Percentiles rank a stretch among this genome's conserved stretches.
These are phyloP conservation scores for Augochlorella aurata DNA, from an alignment of 2,888 invertebrate genomes.

Conservation along the genomic window DNA sequence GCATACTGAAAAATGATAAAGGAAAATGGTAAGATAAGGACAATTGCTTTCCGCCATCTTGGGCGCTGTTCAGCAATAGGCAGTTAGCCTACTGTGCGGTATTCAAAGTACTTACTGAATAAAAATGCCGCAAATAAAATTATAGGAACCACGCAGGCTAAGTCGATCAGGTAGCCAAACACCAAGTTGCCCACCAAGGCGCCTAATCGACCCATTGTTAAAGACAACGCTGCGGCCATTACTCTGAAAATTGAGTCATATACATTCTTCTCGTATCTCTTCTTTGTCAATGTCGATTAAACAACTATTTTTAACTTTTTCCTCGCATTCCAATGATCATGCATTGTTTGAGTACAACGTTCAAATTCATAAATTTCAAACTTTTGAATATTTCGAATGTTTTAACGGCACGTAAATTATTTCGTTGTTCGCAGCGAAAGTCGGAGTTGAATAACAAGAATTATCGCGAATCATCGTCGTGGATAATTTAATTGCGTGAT, in stretches of 20 bases:
- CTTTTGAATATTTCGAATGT: background rate
- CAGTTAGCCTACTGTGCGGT: background rate
- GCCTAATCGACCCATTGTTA: constrained; percentile 90
- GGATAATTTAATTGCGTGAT: background rate
- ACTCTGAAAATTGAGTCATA: constrained; percentile 84
- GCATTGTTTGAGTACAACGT: too few relatives aligned
- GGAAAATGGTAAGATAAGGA: background rate
- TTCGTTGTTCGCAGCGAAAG: background rate
- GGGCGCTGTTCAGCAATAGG: background rate
- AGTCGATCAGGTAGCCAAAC: constrained; percentile 91
- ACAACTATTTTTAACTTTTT: background rate
- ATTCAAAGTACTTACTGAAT: constrained; percentile 85
- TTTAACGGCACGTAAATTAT: background rate
- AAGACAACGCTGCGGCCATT: constrained; percentile 91
- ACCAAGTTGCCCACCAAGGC: constrained; percentile 89
- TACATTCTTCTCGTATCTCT: background rate
- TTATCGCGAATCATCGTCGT: background rate
- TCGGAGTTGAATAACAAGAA: background rate
- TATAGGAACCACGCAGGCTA: constrained; percentile 90
- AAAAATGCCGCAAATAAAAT: constrained; percentile 89
- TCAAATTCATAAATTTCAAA: too few relatives aligned
- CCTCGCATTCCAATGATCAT: too few relatives aligned
- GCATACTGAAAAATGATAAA: constrained; percentile 85
- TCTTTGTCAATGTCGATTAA: background rate
- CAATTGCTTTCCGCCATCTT: background rate